Base-by-base conservation (phyloP, 92 coral and sea anemone species). In the Siderastrea siderea region DNA sequence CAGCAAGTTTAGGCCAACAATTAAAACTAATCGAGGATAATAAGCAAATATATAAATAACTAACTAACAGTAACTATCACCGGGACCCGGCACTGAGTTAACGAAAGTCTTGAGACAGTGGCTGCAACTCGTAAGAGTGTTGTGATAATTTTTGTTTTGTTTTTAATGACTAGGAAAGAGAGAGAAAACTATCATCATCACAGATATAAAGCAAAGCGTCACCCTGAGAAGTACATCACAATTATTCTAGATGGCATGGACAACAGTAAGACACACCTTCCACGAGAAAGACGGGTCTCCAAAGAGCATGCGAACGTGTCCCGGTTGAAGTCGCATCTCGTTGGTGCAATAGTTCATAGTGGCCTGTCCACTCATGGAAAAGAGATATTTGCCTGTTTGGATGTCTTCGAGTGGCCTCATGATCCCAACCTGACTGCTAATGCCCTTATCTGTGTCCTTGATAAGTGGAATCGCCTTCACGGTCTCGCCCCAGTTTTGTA, bases 341-440 rank as follows among this genome's bases (percentile, higher is more conserved):
- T 80, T 65, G 94, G 94, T 3, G 75, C 88, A 11, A 74, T 84
- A 1, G 71, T 88, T 61, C 94, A 93, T 72, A 91, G 90, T 69
- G 76, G 92, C 2, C 90, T 78, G 12, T 64, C 74, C 16, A 6
- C 62, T 1, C 47, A 82, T 16, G 92, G 94, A 3, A 93, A 93
- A 73, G 54, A 50, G 15, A 66, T 58, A 2, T 19, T 78, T 54
- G 92, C 86, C 5, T 46, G 68, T 9, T 91, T 93, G 68, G 94
- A 93, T 62, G 19, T 87, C 5, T 84, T 77, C 19, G 86, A 93
- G 68, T 88, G 91, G 89, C 89, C 87, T 0, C 96, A 91, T 80
- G 96, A 93, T 68, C 70, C 94, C 47, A 93, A 93, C 17, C 68
- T 87, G 52, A 93, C 93, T 6, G 78, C 79, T 5, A 86, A 75